Conservation (phyloP, 2,888 invertebrate genomes). For the Pemphredon lugubris region DNA sequence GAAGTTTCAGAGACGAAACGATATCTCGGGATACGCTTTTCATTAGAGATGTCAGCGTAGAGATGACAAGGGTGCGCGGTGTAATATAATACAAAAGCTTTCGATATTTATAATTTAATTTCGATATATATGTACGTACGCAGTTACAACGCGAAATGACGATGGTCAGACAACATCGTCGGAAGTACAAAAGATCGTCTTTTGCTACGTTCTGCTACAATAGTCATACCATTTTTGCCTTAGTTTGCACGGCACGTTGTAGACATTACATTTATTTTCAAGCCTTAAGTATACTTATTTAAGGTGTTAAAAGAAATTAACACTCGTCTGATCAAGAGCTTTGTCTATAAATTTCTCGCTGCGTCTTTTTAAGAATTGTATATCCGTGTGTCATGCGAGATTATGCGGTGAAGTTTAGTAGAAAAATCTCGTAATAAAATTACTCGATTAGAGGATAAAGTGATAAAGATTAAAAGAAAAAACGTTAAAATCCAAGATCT, state of each 20-base stretch:
- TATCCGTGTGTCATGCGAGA: no score
- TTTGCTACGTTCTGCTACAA: conserved; percentile 56
- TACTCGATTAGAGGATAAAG: neutral
- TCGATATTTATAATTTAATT: conserved; percentile 44
- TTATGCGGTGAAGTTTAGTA: no score
- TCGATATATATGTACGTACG: conserved; percentile 27
- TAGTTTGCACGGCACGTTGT: conserved; percentile 40
- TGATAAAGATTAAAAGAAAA: neutral
- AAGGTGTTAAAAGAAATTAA: no score
- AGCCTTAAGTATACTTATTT: neutral
- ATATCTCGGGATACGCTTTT: conserved; percentile 1
- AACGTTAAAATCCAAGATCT: neutral
- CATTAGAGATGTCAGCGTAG: conserved; percentile 12
- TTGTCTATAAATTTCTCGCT: no score
- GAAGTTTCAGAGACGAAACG: conserved; percentile 33
- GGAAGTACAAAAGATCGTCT: conserved; percentile 59
- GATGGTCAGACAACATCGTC: conserved; percentile 52
- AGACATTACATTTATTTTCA: neutral
- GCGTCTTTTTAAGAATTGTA: no score
- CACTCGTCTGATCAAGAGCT: no score
- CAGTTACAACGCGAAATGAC: conserved; percentile 46
- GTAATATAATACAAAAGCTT: conserved; percentile 64
- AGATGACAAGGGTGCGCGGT: no score
- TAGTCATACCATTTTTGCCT: conserved; percentile 29
- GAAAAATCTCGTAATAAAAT: neutral